Evolutionary conservation across 2,797 vertebrate genomes (phyloP), one percentile per base, ranked within the genome.

Genomic region (Tapirus indicus): DNA sequence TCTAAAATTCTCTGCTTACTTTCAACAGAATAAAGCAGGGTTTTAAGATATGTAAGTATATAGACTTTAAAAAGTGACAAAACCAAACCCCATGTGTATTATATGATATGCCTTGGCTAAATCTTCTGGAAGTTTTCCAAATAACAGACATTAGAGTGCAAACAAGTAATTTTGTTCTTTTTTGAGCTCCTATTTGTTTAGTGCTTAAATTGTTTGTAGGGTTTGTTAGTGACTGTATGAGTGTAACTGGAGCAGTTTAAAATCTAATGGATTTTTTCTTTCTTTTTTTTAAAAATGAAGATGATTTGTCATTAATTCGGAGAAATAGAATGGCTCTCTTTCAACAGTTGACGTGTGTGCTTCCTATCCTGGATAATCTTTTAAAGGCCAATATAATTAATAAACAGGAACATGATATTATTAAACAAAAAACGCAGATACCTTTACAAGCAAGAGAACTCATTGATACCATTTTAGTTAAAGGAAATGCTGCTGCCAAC

Each of bases 261-360:
- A 94, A 93, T 96, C 20, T 97, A 96, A 62, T 64, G 95, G 52
- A 91, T 71, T 75, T 75, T 80, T 88, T 71, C 49, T 56, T 49
- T 74, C 54, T 29, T 54, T 49, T 92, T 56, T 96, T 86, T 29
- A 44, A 80, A 29, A 47, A 99, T 97, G 96, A 98, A 99, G 99
- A 99, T 99, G 99, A 99, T 58, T 99, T 99, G 96, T 99, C 99
- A 0, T 99, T 99, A 97, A 99, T 99, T 96, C 99, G 99, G 98
- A 99, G 99, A 98, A 99, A 99, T 97, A 99, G 99, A 92, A 98
- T 99, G 95, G 99, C 99, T 7, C 98, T 99, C 97, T 99, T 99
- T 94, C 99, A 99, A 5, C 99, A 99, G 54, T 98, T 99, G 95
- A 99, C 99, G 6, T 99, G 99, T 85, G 99, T 99, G 0, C 99